Percentiles rank a stretch among this genome's conserved stretches.
Conservation (phyloP, 2,888 invertebrate genomes). For the Orthosia cruda region DNA sequence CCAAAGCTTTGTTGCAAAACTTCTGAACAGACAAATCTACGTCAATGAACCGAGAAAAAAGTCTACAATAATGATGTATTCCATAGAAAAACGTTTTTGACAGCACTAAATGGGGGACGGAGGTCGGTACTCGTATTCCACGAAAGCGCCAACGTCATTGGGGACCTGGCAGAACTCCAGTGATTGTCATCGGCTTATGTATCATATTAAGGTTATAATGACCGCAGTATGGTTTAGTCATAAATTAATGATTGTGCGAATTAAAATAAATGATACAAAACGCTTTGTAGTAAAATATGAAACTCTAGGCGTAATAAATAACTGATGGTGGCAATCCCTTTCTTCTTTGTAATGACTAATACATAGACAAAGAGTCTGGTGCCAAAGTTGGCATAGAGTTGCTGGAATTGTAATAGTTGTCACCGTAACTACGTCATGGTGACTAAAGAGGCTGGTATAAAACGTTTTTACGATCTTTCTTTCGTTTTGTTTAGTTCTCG, state of each 20-base stretch:
- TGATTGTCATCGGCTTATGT: conserved; percentile 65
- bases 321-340: conserved; percentile 7
- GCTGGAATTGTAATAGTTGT: conserved; percentile 15
- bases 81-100: conserved; percentile 69
- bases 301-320: conserved; percentile 16
- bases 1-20: conserved; percentile 43
- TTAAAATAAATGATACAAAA: conserved; percentile 41
- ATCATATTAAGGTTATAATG: conserved; percentile 56
- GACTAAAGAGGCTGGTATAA: background rate
- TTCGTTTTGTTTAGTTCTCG: too few species aligned
- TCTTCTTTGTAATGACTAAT: conserved; percentile 28
- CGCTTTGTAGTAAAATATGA: conserved; percentile 43
- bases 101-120: conserved; percentile 61
- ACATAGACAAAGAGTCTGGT: conserved; percentile 32
- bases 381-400: conserved; percentile 30
- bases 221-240: conserved; percentile 59
- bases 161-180: conserved; percentile 76
- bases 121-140: conserved; percentile 68
- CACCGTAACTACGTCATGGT: background rate
- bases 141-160: conserved; percentile 75
- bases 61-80: conserved; percentile 65
- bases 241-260: conserved; percentile 52
- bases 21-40: conserved; percentile 44
- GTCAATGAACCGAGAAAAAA: conserved; percentile 60
- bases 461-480: background rate